These are phyloP conservation scores for Megastigmus dorsalis DNA, from an alignment of 2,888 invertebrate genomes.

Conservation along the genomic window DNA sequence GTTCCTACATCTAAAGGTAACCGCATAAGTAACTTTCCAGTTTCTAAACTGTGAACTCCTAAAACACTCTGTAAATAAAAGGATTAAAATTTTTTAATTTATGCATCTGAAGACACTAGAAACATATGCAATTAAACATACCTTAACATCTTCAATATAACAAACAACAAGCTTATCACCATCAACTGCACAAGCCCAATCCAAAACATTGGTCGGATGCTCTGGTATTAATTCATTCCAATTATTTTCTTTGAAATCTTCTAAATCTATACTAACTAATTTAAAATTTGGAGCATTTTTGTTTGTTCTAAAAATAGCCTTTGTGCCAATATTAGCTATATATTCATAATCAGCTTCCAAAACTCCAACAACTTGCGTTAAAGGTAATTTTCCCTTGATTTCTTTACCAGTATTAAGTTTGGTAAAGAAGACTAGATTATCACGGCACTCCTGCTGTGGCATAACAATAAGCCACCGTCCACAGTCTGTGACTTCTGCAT, in stretches of 20 bases:
- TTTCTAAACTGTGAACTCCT: constrained; percentile 84
- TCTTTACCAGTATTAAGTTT: constrained; percentile 82
- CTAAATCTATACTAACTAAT: constrained; percentile 88
- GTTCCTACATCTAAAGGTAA: constrained; percentile 92
- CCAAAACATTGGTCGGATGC: constrained; percentile 89
- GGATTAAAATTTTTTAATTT: too few relatives aligned
- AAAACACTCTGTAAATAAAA: constrained; percentile 84
- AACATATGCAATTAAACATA: too few relatives aligned
- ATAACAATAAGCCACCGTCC: constrained; percentile 91
- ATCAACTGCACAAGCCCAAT: constrained; percentile 91
- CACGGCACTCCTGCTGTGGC: constrained; percentile 91
- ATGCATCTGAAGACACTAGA: too few relatives aligned
- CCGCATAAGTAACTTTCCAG: constrained; percentile 83
- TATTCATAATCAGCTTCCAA: constrained; percentile 98
- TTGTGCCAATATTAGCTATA: constrained; percentile 89
- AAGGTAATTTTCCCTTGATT: constrained; percentile 80
- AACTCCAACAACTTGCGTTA: constrained; percentile 89
- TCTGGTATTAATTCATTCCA: constrained; percentile 91
- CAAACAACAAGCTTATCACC: constrained; percentile 89
- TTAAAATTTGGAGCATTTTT: constrained; percentile 94
- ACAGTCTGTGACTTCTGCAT: constrained; percentile 91
- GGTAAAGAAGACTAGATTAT: constrained; percentile 91
- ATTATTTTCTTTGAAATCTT: constrained; percentile 82
- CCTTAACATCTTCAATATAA: constrained; percentile 96
- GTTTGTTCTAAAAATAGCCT: constrained; percentile 93